A percentile compares a stretch with the other conserved stretches of the same genome.
Evolutionary conservation across 2,797 vertebrate species (phyloP).

Genomic region (Crocidura indochinensis): DNA sequence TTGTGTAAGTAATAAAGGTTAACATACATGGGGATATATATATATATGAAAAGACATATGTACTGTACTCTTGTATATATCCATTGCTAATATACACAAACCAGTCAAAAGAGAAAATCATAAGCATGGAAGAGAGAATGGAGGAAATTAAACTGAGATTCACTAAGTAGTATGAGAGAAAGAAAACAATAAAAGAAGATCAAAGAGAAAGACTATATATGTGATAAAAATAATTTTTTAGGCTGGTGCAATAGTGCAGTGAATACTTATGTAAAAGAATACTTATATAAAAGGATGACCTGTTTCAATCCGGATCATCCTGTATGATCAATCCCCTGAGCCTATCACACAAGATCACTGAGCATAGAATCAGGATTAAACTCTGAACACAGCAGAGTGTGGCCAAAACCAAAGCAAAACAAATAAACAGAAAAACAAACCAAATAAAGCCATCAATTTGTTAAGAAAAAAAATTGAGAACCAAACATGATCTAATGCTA

Average conservation of each 20-base stretch:
- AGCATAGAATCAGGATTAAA: no score
- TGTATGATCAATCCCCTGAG: no score
- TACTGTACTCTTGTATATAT: not conserved
- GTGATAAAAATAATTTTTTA: no score
- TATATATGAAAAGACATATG: not conserved
- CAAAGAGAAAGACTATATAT: not conserved
- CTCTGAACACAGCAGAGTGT: not conserved
- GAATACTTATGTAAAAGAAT: no score
- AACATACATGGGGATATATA: not conserved
- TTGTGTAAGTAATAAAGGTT: slow-evolving; percentile 1
- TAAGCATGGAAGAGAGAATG: not conserved
- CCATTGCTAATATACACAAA: not conserved
- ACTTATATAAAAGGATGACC: no score
- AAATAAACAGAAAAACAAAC: not conserved
- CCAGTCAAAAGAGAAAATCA: not conserved
- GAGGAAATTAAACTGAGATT: not conserved
- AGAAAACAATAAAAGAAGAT: not conserved
- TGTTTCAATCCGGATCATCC: no score
- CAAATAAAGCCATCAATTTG: no score
- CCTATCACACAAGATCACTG: no score
- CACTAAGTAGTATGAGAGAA: not conserved
- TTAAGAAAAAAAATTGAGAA: not conserved
- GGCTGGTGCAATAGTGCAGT: no score
- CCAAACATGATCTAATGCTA: not conserved
- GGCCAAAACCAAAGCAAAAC: no score